Base-by-base conservation (phyloP, 2,797 vertebrate species). In the Aeoliscus strigatus region DNA sequence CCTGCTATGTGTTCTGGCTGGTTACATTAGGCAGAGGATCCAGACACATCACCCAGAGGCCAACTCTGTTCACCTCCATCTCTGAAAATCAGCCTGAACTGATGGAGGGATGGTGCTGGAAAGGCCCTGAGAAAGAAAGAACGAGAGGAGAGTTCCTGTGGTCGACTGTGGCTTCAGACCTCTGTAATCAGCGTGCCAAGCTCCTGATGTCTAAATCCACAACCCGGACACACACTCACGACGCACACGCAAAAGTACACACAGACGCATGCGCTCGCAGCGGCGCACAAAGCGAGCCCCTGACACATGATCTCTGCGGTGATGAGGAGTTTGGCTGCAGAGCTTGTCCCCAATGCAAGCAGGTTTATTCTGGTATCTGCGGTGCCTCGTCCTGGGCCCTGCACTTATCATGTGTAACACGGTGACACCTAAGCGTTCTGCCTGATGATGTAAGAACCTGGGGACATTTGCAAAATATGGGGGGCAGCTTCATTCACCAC, bases 181-280 rank as follows among this genome's bases (percentile, higher is more conserved):
- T 68, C 79, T 83, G 68, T 83, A 81, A 85, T 86, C 79, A 86
- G 56, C 75, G 64, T 82, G 81, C 83, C 79, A 80, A 71, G 73
- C 70, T 73, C 51, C 77, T 84, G 81, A 85, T 81, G 82, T 84
- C 77, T 79, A 76, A 82, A 81, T 84, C 74, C 79, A 75, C 71
- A 75, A 46, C 48, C 57, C 30, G 28, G 63, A 77, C 63, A 59
- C 67, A 73, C 71, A 73, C 66, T 26, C 58, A 50, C 54, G 61
- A 51, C 30, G 32, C 23, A 51, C 40, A 34, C 27, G 52, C 43
- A 21, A 15, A 31, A 15, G 47, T 39, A 39, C 36, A 45, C 35
- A 21, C 6, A 21, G 18, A 21, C 18, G 54, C 25, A 45, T 24
- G 29, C 17, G 23, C 35, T 46, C 8, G 46, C 39, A 59, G 36